These are phyloP conservation scores for Temnothorax ravouxi DNA, from an alignment of 2,888 invertebrate genomes.

Conservation along the genomic window DNA sequence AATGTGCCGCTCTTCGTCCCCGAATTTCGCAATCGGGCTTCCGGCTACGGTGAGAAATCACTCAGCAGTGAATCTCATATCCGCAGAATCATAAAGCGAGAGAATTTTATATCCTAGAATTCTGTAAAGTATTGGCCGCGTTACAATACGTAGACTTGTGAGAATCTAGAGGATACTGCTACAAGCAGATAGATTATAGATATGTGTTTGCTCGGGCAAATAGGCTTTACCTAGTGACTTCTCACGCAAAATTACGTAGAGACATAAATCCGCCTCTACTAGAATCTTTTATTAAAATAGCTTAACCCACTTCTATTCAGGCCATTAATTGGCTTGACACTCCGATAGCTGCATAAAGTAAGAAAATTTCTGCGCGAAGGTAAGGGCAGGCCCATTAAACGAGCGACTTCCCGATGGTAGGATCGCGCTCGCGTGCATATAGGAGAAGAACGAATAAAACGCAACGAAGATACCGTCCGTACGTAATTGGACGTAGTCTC, in stretches of 20 bases:
- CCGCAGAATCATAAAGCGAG: background rate
- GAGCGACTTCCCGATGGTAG: conserved; percentile 33
- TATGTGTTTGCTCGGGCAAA: background rate
- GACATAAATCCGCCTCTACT: conserved; percentile 24
- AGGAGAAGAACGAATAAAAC: conserved; percentile 4
- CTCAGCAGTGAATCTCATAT: background rate
- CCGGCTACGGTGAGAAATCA: background rate
- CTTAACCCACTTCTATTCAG: conserved; percentile 29
- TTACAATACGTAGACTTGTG: background rate
- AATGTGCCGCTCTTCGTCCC: background rate
- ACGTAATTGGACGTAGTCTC: conserved; percentile 30
- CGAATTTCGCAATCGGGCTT: conserved; percentile 2
- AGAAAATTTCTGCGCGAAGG: conserved; percentile 25
- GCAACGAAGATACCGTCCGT: conserved; percentile 5
- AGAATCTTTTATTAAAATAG: conserved; percentile 30
- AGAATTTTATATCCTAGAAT: background rate
- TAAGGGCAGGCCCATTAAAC: conserved; percentile 26
- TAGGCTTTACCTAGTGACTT: background rate
- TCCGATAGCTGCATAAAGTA: conserved; percentile 14
- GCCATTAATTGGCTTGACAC: conserved; percentile 37
- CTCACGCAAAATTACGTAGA: background rate
- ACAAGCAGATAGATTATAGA: conserved; percentile 1
- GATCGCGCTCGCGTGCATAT: conserved; percentile 10
- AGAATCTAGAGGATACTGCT: background rate
- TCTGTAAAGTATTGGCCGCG: background rate